Conservation (phyloP, 1,140 invertebrate species). For the Drosophila kepulauana region DNA sequence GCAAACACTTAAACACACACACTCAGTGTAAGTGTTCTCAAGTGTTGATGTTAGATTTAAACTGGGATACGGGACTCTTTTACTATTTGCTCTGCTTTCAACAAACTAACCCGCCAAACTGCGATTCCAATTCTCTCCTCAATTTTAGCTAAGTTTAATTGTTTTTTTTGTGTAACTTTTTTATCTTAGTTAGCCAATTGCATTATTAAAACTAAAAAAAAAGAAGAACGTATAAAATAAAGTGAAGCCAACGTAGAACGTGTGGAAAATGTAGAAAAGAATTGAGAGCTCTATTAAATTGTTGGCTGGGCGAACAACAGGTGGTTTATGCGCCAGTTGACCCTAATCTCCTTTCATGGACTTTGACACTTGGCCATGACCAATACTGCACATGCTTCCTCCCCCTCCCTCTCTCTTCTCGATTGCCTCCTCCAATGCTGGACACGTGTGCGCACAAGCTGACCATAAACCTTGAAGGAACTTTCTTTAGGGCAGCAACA, state of each 20-base stretch:
- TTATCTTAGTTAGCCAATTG: slow-evolving; percentile 64
- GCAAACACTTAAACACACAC: slow-evolving; percentile 2
- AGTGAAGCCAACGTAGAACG: slow-evolving; percentile 20
- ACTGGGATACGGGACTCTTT: slow-evolving; percentile 57
- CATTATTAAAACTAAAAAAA: slow-evolving; percentile 59
- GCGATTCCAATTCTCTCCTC: slow-evolving; percentile 27
- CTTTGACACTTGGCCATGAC: slow-evolving; percentile 68
- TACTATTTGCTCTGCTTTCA: slow-evolving; percentile 25
- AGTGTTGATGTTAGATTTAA: slow-evolving; percentile 54
- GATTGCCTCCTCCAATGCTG: neutral
- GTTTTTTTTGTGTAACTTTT: slow-evolving; percentile 64
- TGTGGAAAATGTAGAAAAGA: slow-evolving; percentile 14
- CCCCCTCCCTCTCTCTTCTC: neutral
- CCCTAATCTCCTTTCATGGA: slow-evolving; percentile 71
- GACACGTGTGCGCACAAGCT: slow-evolving; percentile 63
- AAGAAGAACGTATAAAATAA: slow-evolving; percentile 1
- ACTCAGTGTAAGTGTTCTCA: slow-evolving; percentile 41
- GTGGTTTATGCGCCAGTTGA: slow-evolving; percentile 62
- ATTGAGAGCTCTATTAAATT: slow-evolving; percentile 12
- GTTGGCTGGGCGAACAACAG: slow-evolving; percentile 45
- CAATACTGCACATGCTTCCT: slow-evolving; percentile 29
- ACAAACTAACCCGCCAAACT: slow-evolving; percentile 51
- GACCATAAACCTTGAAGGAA: slow-evolving; percentile 61
- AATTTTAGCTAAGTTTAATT: slow-evolving; percentile 69
- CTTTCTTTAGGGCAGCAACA: slow-evolving; percentile 44